Conservation (phyloP, 2,113 vertebrate species). For the Misgurnus anguillicaudatus region DNA sequence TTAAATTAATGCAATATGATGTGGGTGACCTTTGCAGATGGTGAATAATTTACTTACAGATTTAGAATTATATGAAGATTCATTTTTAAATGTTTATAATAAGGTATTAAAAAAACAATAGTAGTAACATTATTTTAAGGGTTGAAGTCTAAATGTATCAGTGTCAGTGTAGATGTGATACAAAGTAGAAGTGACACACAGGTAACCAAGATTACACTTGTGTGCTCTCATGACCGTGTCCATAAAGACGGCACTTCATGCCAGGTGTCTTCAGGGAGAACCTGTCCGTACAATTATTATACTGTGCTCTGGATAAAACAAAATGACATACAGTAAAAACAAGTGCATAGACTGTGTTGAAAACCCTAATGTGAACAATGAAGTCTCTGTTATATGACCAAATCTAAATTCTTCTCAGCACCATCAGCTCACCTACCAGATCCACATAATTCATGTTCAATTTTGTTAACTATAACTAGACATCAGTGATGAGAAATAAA, state of each 20-base stretch:
- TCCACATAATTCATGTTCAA: no score
- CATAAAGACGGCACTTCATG: background rate
- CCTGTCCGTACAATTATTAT: conserved; percentile 3
- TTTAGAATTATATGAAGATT: background rate
- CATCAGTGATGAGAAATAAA: no score
- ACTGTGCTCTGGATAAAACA: conserved; percentile 4
- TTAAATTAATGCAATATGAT: conserved; percentile 5
- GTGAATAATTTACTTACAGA: background rate
- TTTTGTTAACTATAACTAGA: no score
- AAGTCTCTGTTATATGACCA: background rate
- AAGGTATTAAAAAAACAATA: background rate
- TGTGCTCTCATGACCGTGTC: background rate
- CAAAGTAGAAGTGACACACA: background rate
- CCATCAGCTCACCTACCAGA: no score
- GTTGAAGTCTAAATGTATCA: background rate
- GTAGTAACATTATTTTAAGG: background rate
- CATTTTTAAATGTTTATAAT: background rate
- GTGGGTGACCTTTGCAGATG: background rate
- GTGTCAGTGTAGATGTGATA: background rate
- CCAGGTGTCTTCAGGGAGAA: background rate
- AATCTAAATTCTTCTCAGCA: background rate
- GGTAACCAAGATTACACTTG: background rate
- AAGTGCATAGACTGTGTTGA: no score
- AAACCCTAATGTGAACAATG: background rate
- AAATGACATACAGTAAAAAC: background rate